Base-by-base conservation (phyloP, 2,888 invertebrate genomes). In the Lottia gigantea region DNA sequence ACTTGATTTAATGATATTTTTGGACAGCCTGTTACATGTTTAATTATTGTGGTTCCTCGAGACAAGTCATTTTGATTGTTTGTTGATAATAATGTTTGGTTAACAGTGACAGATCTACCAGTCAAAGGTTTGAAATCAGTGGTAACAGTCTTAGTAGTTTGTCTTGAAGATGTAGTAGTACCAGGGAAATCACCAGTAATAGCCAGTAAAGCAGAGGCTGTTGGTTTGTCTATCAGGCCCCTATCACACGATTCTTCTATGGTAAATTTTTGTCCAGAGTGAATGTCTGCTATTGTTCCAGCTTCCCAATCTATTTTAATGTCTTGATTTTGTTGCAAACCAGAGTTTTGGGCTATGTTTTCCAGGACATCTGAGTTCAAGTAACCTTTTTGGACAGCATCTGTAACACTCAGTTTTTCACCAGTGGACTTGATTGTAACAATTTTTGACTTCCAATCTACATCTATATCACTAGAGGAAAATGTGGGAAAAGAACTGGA, bases 381-480 rank as follows among this genome's bases (percentile, higher is more conserved):
- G 40, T 84, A 70, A 1, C 86, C 86, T 72, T 78, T 79, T 71
- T 82, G 80, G 1, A 95, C 92, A 8, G 95, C 95, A 89, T 95
- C 93, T 3, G 93, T 92, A 19, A 95, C 92, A 62, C 94, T 94
- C 90, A 95, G 87, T 84, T 93, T 93, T 87, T 95, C 94, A 87
- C 93, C 92, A 69, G 92, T 85, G 55, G 80, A 63, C 62, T 80
- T 80, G 83, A 96, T 94, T 74, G 93, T 89, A 16, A 83, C 82
- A 25, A 77, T 78, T 55, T 83, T 81, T 62, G 80, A 74, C 31
- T 76, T 70, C 85, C 85, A 85, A 72, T 84, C 82, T 71, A 83
- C 81, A 40, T 75, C 77, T 23, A 84, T 71, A 64, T 77, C 66
- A 71, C 78, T 77, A 62, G 55, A 55, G 23, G 55, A 23, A 55